Base-by-base conservation (phyloP, 2,113 vertebrate species). In the Actenoides lindsayi region DNA sequence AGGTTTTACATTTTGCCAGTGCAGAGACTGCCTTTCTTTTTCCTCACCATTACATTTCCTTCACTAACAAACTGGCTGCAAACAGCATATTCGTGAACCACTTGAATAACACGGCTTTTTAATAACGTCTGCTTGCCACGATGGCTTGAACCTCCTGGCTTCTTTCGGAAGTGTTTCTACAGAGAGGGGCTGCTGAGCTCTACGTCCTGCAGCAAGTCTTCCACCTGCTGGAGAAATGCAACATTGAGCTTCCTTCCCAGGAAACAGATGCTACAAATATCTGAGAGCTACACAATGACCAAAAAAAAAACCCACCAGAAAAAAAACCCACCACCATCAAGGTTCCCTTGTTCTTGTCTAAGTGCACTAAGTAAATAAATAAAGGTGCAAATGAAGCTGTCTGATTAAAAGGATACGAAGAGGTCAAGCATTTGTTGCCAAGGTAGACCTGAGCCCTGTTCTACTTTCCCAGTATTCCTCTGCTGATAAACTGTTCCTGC, bases 221-320 rank as follows among this genome's bases (percentile, higher is more conserved):
- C 96, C 96, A 96, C 92, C 97, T 98, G 96, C 97, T 97, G 97
- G 97, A 90, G 79, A 94, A 92, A 96, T 68, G 80, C 91, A 94
- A 76, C 71, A 90, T 19, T 69, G 60, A 93, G 33, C 56, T 92
- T 96, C 93, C 90, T 83, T 35, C 65, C 21, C 92, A 97, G 97
- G 96, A 98, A 98, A 96, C 94, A 96, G 96, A 97, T 95, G 91
- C 69, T 83, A 74, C 59, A 74, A 80, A 64, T 76, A 83, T 44
- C 88, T 87, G 37, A 13, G 25, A 90, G 27, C 68, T 50, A 75
- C 68, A 96, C 83, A 96, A 93, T 84, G 41, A 81, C 31, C 59
- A 63, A 11, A 6, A 53, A 53, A 69, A 31, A 70, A 42, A 37
- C 41, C 41, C n/a, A 70, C 33, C n/a, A n/a, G n/a, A 62, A 56